These are phyloP conservation scores for Ibycter americanus DNA, from an alignment of 2,797 vertebrate genomes.

Conservation along the genomic window DNA sequence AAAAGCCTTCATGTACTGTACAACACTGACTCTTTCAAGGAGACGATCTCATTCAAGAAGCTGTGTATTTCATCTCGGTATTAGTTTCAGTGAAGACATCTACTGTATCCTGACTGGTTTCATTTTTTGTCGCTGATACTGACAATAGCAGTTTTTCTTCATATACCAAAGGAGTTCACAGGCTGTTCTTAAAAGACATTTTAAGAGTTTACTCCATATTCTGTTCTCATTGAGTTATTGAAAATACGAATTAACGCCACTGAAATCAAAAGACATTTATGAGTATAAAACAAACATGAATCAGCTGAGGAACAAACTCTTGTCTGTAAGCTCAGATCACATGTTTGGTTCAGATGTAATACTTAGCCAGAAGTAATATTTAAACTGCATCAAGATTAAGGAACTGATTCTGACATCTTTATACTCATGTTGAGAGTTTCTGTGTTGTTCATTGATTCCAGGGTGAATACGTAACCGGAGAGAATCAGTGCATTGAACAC, in stretches of 20 bases:
- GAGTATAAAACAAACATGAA: constrained; percentile 22
- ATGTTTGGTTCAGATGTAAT: constrained; percentile 15
- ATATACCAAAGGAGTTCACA: not conserved
- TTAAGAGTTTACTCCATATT: not conserved
- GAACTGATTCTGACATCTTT: constrained; percentile 40
- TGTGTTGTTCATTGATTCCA: constrained; percentile 22
- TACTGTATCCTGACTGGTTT: not conserved
- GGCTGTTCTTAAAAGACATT: not conserved
- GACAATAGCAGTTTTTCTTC: not conserved
- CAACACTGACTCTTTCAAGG: not conserved
- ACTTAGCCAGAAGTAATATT: constrained; percentile 63
- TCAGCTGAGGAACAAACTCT: constrained; percentile 19
- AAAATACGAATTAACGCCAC: constrained; percentile 8
- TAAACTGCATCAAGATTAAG: constrained; percentile 38
- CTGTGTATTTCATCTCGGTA: not conserved
- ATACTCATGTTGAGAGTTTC: not conserved
- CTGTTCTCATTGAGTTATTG: not conserved
- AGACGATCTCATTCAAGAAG: not conserved
- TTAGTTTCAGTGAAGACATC: not conserved
- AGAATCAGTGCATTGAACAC: not conserved
- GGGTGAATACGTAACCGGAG: not conserved
- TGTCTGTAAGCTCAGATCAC: constrained; percentile 38
- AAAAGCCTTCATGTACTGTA: not conserved
- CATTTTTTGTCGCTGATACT: not conserved
- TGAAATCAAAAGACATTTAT: constrained; percentile 42